Conservation (phyloP, 2,113 vertebrate genomes). For the Hemibagrus wyckioides region DNA sequence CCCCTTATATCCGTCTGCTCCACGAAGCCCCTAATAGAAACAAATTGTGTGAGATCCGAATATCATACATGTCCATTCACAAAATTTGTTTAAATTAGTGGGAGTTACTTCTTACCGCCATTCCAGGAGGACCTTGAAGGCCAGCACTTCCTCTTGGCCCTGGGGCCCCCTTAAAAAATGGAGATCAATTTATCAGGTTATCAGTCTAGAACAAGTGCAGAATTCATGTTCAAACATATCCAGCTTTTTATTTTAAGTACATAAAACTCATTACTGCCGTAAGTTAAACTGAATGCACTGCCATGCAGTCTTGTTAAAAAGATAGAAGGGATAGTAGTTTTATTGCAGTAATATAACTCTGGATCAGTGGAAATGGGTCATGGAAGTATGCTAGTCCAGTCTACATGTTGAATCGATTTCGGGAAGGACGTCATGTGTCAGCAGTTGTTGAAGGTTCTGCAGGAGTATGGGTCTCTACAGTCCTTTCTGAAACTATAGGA, state of each 20-base stretch:
- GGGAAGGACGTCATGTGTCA: background rate
- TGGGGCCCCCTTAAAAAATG: slow-evolving; percentile 78
- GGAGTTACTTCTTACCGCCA: slow-evolving; percentile 73
- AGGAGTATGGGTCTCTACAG: background rate
- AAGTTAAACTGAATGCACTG: background rate
- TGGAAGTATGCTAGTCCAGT: background rate
- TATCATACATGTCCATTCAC: background rate
- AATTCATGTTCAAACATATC: background rate
- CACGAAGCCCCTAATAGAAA: slow-evolving; percentile 77
- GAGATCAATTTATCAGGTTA: background rate
- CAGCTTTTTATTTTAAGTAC: background rate
- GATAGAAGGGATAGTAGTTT: background rate
- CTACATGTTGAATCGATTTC: background rate
- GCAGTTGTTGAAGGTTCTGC: background rate
- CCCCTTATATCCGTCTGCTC: slow-evolving; percentile 84
- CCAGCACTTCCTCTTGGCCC: slow-evolving; percentile 83
- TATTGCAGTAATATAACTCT: background rate
- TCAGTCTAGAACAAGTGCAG: background rate
- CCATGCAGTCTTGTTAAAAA: background rate
- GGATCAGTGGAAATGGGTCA: background rate
- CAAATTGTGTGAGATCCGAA: slow-evolving; percentile 7
- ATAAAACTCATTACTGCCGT: background rate
- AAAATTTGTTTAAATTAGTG: background rate
- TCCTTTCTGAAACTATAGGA: background rate
- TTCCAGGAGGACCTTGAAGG: slow-evolving; percentile 79